Base-by-base conservation (phyloP, 2,113 vertebrate species). In the Fulmarus glacialis region DNA sequence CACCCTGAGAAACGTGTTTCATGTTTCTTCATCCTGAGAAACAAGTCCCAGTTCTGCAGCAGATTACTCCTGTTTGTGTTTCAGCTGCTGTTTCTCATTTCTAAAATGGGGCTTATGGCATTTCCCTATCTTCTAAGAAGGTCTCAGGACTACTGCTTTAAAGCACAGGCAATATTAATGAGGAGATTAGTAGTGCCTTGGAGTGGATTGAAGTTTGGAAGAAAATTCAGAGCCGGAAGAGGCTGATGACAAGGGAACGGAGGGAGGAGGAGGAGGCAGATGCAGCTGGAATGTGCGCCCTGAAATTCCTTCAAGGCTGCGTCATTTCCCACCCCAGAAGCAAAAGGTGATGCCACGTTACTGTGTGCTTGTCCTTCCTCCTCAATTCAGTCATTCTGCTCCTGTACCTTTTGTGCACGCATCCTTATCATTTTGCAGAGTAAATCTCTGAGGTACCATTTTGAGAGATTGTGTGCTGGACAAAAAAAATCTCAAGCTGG, bases 381-480 rank as follows among this genome's bases (percentile, higher is more conserved):
- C 62, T 73, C 55, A 43, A 12, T 66, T 73, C 59, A 8, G 1
- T 40, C 50, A 14, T 73, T 70, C 53, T 90, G 66, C 30, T 43
- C 63, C 56, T 56, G 7, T 4, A 50, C 55, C 9, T 72, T 52
- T 56, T 26, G 30, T 60, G 47, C 40, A 24, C 0, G 0, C 5
- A 4, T 13, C 53, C 48, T 36, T 62, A 81, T 17, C 22, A 20
- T 38, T 72, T 67, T 73, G 29, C n/a, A 83, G 38, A 36, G 17
- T 29, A 73, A 89, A 27, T 53, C 52, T 88, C 75, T 77, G 47
- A 82, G 59, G 85, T 50, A 70, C 23, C 34, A 81, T 94, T 88
- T 80, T 40, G 64, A 74, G 59, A 66, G n/a, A 30, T 36, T 88
- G 6, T 81, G 18, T 2, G 1, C n/a, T n/a, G 13, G 50, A 62